Evolutionary conservation across 2,888 invertebrate species (phyloP), one percentile per base, ranked within the genome.

Genomic region (Drosophila borealis): DNA sequence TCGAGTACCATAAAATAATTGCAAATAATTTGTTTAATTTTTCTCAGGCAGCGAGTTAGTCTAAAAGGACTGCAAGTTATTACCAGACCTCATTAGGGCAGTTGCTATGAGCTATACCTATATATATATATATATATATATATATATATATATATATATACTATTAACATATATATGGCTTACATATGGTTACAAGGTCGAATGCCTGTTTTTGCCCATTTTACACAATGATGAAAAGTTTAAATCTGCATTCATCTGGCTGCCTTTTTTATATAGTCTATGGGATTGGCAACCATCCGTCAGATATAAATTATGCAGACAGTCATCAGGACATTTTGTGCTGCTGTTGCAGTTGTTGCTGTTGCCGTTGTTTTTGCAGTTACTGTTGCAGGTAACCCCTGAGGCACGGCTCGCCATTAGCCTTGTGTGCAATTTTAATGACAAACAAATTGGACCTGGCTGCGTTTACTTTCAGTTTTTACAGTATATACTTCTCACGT

Each of bases 401-500:
- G 70, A 68, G 74, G 78, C 80, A 59, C 70, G 55, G 62, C 62
- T 49, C 70, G 74, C 84, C 78, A 89, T 88, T 89, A 88, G 86
- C 86, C 89, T 88, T 88, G 81, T 82, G 70, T 81, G 82, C 80
- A 89, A 89, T 80, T 90, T 88, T 88, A 88, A 88, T 90, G 83
- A 78, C 78, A 81, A 78, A 74, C 88, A 86, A 88, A 81, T 86
- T 88, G 88, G 83, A 78, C 66, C 64, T 70, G 42, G 72, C 69
- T 70, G 74, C 84, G 55, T 65, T 62, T 54, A 59, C 72, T 72
- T 75, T 74, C 74, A 33, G 37, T 62, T 44, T 39, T 48, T 51
- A 42, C 41, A 1, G 14, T 63, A 46, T 33, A 19, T 25, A 39
- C 17, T 21, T 65, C 14, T 54, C 11, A 9, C 9, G 19, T n/a